Conservation (phyloP, 1,140 invertebrate genomes). For the Colletes latitarsis region DNA sequence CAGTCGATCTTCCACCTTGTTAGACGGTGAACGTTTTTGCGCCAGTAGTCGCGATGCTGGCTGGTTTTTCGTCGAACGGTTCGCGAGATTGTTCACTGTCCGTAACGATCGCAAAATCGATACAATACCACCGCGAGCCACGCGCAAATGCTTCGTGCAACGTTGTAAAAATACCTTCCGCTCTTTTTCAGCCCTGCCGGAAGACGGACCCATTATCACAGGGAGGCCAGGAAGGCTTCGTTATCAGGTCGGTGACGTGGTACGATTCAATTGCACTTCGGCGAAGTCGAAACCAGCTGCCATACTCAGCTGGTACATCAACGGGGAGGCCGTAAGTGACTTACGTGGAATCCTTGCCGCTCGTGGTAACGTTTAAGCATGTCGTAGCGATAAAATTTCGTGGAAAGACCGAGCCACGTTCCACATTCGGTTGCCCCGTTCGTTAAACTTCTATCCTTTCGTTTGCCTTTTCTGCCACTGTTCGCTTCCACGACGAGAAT, state of each 20-base stretch:
- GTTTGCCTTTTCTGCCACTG: neutral
- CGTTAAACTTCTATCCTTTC: neutral
- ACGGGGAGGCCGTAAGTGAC: slow-evolving; percentile 84
- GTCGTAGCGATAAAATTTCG: slow-evolving; percentile 39
- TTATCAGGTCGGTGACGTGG: slow-evolving; percentile 85
- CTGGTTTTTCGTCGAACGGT: neutral
- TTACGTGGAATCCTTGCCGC: neutral
- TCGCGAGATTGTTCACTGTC: too few species aligned
- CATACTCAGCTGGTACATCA: slow-evolving; percentile 88
- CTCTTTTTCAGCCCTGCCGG: slow-evolving; percentile 83
- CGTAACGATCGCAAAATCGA: too few species aligned
- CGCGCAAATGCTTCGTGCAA: too few species aligned
- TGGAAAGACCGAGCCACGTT: slow-evolving; percentile 2
- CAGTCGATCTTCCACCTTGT: neutral
- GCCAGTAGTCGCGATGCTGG: neutral
- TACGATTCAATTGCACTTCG: slow-evolving; percentile 87
- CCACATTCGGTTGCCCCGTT: neutral
- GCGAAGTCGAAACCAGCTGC: slow-evolving; percentile 86
- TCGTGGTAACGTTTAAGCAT: neutral
- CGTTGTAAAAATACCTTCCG: too few species aligned
- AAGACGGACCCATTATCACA: slow-evolving; percentile 85
- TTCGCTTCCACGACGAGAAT: neutral
- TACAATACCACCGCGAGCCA: too few species aligned
- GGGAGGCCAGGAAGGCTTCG: slow-evolving; percentile 82
- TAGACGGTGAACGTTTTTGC: neutral